phyloP scores from a whole-genome alignment of 1,140 invertebrate species.

The Mya arenaria region DNA sequence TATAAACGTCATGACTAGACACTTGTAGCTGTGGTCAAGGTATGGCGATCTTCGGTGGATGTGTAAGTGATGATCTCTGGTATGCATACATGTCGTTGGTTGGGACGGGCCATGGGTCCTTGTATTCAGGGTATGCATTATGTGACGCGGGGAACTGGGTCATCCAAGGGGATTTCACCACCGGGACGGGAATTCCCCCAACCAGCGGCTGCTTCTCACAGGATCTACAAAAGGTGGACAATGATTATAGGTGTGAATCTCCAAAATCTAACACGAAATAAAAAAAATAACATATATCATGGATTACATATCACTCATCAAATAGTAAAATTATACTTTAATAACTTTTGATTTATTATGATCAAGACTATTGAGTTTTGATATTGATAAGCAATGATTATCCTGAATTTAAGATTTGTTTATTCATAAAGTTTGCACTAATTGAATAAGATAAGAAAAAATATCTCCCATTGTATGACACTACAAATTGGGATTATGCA shows the following conservation, averaged over 20 bases:
- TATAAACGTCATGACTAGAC: too few species aligned
- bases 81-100: conserved; percentile 66
- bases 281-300: not conserved
- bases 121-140: conserved; percentile 61
- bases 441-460: too few species aligned
- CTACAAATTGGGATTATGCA: too few species aligned
- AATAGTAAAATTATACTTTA: too few species aligned
- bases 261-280: not conserved
- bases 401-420: too few species aligned
- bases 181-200: conserved; percentile 76
- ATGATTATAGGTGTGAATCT: not conserved
- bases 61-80: conserved; percentile 61
- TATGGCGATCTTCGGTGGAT: conserved; percentile 65
- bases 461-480: too few species aligned
- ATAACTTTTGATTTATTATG: too few species aligned
- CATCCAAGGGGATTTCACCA: conserved; percentile 75
- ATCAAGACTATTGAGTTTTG: too few species aligned
- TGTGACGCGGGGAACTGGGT: conserved; percentile 64
- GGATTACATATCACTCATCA: too few species aligned
- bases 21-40: conserved; percentile 48
- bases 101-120: conserved; percentile 60
- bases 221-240: conserved; percentile 57
- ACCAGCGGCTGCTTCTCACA: conserved; percentile 74
- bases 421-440: too few species aligned
- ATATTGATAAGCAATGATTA: too few species aligned